These are phyloP conservation scores for Bostrychus sinensis DNA, from an alignment of 2,113 vertebrate species.

Conservation along the genomic window DNA sequence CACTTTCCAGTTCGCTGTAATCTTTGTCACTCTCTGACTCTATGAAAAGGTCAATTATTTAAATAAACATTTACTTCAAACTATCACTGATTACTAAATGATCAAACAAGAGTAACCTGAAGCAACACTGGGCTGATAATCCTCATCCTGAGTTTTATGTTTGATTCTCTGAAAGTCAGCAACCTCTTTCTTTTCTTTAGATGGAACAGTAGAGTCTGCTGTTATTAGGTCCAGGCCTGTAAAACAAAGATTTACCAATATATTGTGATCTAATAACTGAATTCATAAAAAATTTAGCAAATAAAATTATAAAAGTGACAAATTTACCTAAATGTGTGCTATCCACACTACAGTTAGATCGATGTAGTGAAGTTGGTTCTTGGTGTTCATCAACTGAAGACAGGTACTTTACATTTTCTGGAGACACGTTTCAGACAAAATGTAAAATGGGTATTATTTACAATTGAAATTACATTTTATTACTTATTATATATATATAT, in stretches of 20 bases:
- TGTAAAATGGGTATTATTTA: not conserved
- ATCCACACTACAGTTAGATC: constrained; percentile 87
- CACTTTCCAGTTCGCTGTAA: constrained; percentile 74
- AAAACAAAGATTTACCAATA: not conserved
- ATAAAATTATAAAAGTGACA: not conserved
- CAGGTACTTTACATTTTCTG: constrained; percentile 42
- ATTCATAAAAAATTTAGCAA: not conserved
- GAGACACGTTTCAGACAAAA: not conserved
- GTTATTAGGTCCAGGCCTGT: constrained; percentile 80
- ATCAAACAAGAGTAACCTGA: constrained; percentile 57
- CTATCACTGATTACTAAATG: too few relatives aligned
- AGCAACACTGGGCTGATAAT: constrained; percentile 69
- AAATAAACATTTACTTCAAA: not conserved
- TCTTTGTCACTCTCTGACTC: constrained; percentile 79
- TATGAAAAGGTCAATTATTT: constrained; percentile 23
- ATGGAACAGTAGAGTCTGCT: not conserved
- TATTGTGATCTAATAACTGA: not conserved
- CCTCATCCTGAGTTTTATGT: constrained; percentile 60
- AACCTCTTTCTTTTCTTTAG: constrained; percentile 59
- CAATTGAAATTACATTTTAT: too few relatives aligned
- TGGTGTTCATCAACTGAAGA: constrained; percentile 52
- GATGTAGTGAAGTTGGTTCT: constrained; percentile 27
- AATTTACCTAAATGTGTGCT: constrained; percentile 76
- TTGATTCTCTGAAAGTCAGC: constrained; percentile 39
- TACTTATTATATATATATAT: not conserved